These are phyloP conservation scores for Nymphicus hollandicus DNA, from an alignment of 2,113 vertebrate species.

Conservation along the genomic window DNA sequence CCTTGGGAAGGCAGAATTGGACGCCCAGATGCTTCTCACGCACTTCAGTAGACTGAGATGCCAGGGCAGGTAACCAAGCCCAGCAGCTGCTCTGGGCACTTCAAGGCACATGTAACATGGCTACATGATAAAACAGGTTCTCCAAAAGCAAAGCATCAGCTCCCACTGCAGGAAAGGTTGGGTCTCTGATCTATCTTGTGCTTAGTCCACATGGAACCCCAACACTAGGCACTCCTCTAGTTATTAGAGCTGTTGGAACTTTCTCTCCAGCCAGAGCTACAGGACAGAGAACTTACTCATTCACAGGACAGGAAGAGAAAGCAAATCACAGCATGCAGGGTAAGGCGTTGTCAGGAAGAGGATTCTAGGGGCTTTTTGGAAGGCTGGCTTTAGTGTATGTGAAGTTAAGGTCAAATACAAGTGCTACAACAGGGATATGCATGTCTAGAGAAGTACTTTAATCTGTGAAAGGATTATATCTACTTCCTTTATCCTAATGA, in stretches of 20 bases:
- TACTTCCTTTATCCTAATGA: not conserved
- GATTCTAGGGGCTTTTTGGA: not conserved
- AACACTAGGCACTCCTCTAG: not conserved
- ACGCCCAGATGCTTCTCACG: not conserved
- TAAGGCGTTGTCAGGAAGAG: not conserved
- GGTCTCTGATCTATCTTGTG: not conserved
- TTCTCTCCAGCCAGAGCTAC: not conserved
- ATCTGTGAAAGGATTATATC: not conserved
- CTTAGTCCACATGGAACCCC: rapidly evolving
- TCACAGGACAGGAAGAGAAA: not conserved
- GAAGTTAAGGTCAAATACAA: not conserved
- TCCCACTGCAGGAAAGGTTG: not conserved
- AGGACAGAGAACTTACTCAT: no score
- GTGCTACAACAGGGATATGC: no score
- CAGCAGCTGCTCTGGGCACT: not conserved
- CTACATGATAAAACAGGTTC: not conserved
- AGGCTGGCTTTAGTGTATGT: not conserved
- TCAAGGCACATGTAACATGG: not conserved
- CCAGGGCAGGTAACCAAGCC: not conserved
- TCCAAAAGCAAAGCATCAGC: not conserved
- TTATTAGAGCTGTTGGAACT: no score
- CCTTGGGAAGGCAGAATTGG: not conserved
- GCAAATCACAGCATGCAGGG: no score
- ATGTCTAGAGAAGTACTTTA: not conserved
- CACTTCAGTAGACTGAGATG: not conserved